Conservation (phyloP, 2,113 vertebrate genomes). For the Poeciliopsis prolifica region DNA sequence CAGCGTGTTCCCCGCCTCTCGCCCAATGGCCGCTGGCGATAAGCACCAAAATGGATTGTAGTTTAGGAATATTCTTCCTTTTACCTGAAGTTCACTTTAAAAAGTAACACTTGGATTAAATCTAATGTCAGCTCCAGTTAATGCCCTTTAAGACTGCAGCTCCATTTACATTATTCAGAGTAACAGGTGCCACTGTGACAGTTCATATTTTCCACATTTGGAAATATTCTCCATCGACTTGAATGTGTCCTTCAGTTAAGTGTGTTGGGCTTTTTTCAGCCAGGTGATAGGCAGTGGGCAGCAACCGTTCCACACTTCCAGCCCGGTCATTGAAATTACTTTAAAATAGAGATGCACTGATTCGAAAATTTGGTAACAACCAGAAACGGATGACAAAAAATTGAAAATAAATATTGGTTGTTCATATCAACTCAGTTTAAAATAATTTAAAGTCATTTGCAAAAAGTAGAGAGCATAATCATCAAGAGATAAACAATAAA, state of each 20-base stretch:
- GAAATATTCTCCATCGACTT: neutral
- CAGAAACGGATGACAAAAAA: too few relatives aligned
- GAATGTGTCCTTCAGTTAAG: neutral
- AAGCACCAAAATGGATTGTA: too few relatives aligned
- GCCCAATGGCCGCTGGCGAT: too few relatives aligned
- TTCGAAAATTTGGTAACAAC: too few relatives aligned
- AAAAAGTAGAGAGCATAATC: neutral
- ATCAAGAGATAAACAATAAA: neutral
- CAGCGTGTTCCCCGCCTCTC: too few relatives aligned
- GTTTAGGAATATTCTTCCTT: too few relatives aligned
- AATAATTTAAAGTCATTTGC: neutral
- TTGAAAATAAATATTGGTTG: too few relatives aligned
- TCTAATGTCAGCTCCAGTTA: too few relatives aligned
- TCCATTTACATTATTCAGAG: neutral
- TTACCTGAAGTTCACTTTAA: too few relatives aligned
- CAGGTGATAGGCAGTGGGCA: neutral
- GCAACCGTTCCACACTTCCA: neutral
- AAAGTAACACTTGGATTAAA: too few relatives aligned
- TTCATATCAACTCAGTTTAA: too few relatives aligned
- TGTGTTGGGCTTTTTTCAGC: neutral
- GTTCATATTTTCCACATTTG: neutral
- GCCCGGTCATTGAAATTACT: neutral
- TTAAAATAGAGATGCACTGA: neutral
- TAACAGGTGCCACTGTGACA: neutral
- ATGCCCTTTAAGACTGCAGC: too few relatives aligned